phyloP scores from a whole-genome alignment of 35 echinoderm and acorn worm genomes.

The Acanthaster planci region DNA sequence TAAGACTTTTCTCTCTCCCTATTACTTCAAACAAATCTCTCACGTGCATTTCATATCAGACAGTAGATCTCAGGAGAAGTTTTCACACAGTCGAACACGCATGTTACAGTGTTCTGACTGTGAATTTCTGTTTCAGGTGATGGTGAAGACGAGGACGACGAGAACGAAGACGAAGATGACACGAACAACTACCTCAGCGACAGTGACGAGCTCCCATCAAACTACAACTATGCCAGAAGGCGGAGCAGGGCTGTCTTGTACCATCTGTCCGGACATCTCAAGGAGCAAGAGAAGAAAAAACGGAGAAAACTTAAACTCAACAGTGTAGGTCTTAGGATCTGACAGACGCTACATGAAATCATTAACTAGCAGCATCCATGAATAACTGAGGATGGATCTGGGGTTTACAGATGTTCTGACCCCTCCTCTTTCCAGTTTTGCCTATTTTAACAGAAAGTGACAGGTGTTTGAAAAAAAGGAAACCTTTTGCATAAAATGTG shows the following conservation, averaged over 20 bases:
- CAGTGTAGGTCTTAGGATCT: slow-evolving; percentile 66
- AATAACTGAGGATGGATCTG: too few species aligned
- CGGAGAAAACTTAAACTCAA: slow-evolving; percentile 93
- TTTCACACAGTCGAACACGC: too few species aligned
- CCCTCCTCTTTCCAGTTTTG: too few species aligned
- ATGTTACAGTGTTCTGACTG: neutral
- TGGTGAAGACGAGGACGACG: slow-evolving; percentile 21
- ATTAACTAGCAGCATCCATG: too few species aligned
- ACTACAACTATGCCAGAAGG: slow-evolving; percentile 94
- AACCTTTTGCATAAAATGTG: too few species aligned
- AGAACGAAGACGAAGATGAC: slow-evolving; percentile 53
- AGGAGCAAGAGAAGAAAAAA: slow-evolving; percentile 92
- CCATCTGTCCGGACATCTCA: slow-evolving; percentile 96
- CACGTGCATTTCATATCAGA: too few species aligned
- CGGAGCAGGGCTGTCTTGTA: slow-evolving; percentile 96
- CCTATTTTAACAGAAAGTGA: too few species aligned
- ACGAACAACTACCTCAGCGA: slow-evolving; percentile 49
- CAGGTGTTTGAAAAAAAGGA: too few species aligned
- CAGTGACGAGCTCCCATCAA: slow-evolving; percentile 69
- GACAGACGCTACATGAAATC: neutral
- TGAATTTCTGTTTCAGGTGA: neutral
- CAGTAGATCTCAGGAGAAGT: too few species aligned
- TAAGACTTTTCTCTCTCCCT: too few species aligned
- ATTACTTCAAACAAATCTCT: too few species aligned
- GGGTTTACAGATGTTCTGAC: too few species aligned